Conservation (phyloP, 2,113 vertebrate species). For the Propithecus coquereli region DNA sequence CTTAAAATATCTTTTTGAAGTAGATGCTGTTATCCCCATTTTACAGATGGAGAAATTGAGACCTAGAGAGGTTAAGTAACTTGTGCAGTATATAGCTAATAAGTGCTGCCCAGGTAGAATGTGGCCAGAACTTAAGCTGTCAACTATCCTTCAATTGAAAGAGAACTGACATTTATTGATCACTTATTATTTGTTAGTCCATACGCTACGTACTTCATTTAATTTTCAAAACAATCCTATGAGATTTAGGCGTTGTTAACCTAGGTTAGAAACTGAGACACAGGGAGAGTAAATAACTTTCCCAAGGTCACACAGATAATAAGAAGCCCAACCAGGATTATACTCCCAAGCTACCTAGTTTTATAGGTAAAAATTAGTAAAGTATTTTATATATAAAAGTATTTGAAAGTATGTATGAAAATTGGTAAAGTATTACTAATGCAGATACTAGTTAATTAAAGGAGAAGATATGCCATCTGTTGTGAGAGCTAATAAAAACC, state of each 20-base stretch:
- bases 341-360: not conserved
- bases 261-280: not conserved
- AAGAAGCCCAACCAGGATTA: not conserved
- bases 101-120: not conserved
- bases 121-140: too few species aligned
- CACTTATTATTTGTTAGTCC: not conserved
- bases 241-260: not conserved
- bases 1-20: not conserved
- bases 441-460: not conserved
- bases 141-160: not conserved
- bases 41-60: not conserved
- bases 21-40: not conserved
- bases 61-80: not conserved
- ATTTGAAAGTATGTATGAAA: not conserved
- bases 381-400: not conserved
- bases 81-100: not conserved
- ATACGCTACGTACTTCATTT: not conserved
- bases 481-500: not conserved
- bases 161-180: not conserved
- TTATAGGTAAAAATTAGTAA: not conserved
- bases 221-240: not conserved
- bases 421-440: not conserved
- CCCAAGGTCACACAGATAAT: not conserved
- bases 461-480: not conserved
- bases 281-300: not conserved